Evolutionary conservation across 2,113 vertebrate species (phyloP).

Genomic region (Entelurus aequoreus): DNA sequence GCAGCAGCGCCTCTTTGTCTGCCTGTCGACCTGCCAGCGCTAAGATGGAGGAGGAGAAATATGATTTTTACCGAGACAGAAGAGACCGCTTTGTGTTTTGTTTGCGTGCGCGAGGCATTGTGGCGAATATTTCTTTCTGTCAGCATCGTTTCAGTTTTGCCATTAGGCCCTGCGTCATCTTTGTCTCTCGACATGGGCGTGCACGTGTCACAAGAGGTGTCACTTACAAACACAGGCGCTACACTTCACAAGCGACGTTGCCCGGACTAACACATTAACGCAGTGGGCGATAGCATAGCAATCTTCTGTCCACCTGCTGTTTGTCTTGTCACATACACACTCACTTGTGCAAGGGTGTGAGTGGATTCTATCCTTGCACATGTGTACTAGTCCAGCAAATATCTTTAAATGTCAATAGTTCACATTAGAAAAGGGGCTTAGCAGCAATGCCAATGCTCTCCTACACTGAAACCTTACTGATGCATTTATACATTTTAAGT

Average conservation of each 20-base stretch:
- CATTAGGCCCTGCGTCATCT: constrained; percentile 7
- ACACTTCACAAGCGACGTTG: constrained; percentile 1
- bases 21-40: constrained; percentile 64
- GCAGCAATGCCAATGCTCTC: background rate
- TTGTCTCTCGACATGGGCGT: background rate
- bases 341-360: constrained; percentile 11
- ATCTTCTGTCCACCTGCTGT: constrained; percentile 48
- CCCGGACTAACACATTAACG: background rate
- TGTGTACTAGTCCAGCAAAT: background rate
- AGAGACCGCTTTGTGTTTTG: constrained; percentile 35
- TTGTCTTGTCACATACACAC: constrained; percentile 18
- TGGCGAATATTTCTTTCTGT: constrained; percentile 31
- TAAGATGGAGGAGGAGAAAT: constrained; percentile 69
- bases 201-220: constrained; percentile 7
- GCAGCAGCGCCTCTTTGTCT: constrained; percentile 69
- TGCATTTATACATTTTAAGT: constrained; percentile 5
- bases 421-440: background rate
- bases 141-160: constrained; percentile 13
- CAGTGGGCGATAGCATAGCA: constrained; percentile 16
- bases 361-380: background rate
- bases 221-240: constrained; percentile 5
- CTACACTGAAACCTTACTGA: background rate
- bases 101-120: constrained; percentile 18
- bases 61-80: constrained; percentile 46
- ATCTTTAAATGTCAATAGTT: background rate